A percentile compares a stretch with the other conserved stretches of the same genome.
These are phyloP conservation scores for Cyphomyrus discorhynchus DNA, from an alignment of 2,113 vertebrate species.

Conservation along the genomic window DNA sequence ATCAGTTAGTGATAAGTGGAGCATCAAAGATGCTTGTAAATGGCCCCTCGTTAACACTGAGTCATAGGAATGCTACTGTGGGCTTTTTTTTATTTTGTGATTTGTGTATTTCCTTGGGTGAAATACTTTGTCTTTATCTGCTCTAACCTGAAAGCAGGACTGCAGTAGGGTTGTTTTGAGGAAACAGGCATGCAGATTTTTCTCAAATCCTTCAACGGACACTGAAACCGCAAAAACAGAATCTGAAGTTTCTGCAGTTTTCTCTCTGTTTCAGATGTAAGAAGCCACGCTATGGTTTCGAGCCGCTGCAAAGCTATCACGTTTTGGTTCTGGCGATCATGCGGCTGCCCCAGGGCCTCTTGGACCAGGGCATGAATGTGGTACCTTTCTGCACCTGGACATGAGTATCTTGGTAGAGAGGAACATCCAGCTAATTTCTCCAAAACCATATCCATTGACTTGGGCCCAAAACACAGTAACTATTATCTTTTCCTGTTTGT, in stretches of 20 bases:
- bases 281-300: not conserved
- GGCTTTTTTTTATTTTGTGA: not conserved
- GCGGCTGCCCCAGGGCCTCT: not conserved
- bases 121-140: not conserved
- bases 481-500: not conserved
- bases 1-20: not conserved
- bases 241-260: not conserved
- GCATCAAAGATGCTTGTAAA: not conserved
- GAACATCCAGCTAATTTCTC: not conserved
- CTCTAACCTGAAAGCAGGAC: not conserved
- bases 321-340: not conserved
- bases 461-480: not conserved
- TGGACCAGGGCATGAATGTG: not conserved
- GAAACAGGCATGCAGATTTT: not conserved
- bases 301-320: not conserved
- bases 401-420: not conserved
- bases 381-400: not conserved
- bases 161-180: not conserved
- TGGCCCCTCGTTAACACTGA: not conserved
- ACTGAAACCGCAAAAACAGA: not conserved
- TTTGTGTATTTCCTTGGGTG: not conserved
- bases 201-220: not conserved
- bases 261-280: not conserved
- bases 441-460: not conserved
- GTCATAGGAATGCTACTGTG: not conserved